Conservation (phyloP, 2,797 vertebrate species). For the Acestrorhynchus altus region DNA sequence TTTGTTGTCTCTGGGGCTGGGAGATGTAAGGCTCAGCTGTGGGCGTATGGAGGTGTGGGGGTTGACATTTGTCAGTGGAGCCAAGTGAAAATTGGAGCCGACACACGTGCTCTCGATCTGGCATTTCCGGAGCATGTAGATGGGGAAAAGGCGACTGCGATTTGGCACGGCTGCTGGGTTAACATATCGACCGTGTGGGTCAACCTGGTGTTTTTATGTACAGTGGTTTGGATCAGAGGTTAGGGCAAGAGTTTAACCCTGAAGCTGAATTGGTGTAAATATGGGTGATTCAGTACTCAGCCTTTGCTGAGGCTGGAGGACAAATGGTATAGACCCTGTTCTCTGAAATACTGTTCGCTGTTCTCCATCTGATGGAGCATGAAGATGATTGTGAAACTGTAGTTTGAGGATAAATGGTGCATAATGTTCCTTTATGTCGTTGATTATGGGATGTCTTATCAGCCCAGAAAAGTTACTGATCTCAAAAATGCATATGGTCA, state of each 20-base stretch:
- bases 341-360: no score
- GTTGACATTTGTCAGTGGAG: constrained; percentile 44
- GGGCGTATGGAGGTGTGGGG: constrained; percentile 43
- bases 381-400: no score
- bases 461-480: background rate
- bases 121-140: background rate
- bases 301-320: no score
- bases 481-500: background rate
- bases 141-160: background rate
- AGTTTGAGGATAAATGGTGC: no score
- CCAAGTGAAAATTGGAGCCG: constrained; percentile 1
- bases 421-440: no score
- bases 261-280: background rate
- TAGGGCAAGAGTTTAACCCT: background rate
- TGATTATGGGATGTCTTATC: no score
- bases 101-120: background rate
- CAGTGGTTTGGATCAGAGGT: background rate
- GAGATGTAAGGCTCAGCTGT: constrained; percentile 25
- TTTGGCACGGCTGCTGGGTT: background rate
- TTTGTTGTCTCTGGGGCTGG: constrained; percentile 25
- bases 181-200: background rate
- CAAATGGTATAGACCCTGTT: no score
- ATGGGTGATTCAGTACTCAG: background rate
- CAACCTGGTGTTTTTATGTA: constrained; percentile 5
- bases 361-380: no score